Conservation (phyloP, 23 tunicate genomes). For the Ascidia mentula region DNA sequence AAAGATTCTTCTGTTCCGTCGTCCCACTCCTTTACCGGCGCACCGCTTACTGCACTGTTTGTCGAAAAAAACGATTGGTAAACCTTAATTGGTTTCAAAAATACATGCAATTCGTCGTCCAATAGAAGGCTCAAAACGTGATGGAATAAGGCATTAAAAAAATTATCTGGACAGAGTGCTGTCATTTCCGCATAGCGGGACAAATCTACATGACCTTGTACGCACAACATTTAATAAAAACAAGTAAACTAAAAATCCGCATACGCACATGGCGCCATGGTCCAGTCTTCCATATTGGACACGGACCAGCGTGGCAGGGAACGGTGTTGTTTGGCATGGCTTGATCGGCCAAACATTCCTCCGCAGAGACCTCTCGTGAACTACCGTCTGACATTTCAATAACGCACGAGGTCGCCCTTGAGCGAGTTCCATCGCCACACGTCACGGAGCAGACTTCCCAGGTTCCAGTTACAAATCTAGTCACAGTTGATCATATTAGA, state of each 20-base stretch:
- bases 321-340: constrained; percentile 20
- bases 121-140: too few species aligned
- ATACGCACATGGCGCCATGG: constrained; percentile 65
- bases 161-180: too few species aligned
- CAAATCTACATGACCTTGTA: too few species aligned
- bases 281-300: constrained; percentile 72
- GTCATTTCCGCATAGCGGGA: too few species aligned
- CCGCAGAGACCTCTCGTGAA: constrained; percentile 54
- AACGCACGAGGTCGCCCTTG: constrained; percentile 50
- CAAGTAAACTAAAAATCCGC: not conserved
- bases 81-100: not conserved
- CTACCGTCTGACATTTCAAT: constrained; percentile 51
- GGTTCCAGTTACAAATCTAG: constrained; percentile 45
- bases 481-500: too few species aligned
- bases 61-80: not conserved
- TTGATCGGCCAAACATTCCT: constrained; percentile 16
- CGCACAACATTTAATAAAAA: too few species aligned
- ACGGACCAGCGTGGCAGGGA: constrained; percentile 35
- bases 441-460: constrained; percentile 69
- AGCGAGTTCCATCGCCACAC: constrained; percentile 73
- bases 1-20: constrained; percentile 19
- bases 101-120: too few species aligned
- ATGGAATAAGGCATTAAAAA: too few species aligned
- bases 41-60: constrained; percentile 60
- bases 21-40: constrained; percentile 32